Percentiles rank a stretch among this genome's conserved stretches.
phyloP scores from a whole-genome alignment of 2,888 invertebrate species.

The Antheraea assamensis region DNA sequence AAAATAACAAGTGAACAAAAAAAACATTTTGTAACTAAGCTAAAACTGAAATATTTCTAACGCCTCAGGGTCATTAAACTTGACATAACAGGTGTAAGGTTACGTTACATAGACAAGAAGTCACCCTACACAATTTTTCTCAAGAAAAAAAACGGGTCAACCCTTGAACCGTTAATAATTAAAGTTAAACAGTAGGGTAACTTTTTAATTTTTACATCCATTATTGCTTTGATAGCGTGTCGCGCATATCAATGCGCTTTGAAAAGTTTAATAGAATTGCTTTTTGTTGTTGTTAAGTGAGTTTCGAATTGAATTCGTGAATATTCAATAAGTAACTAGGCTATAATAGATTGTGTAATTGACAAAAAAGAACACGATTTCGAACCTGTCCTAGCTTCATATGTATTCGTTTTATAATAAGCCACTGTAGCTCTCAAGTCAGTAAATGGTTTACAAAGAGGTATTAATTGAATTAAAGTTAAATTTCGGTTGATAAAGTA shows the following conservation, averaged over 20 bases:
- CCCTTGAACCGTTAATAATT: slow-evolving; percentile 13
- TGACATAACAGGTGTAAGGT: slow-evolving; percentile 20
- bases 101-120: slow-evolving; percentile 17
- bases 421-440: not conserved
- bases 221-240: slow-evolving; percentile 3
- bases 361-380: not conserved
- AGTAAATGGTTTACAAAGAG: not conserved
- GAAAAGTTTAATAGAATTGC: not conserved
- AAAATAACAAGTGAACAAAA: too few species aligned
- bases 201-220: slow-evolving; percentile 3
- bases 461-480: not conserved
- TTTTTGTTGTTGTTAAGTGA: not conserved
- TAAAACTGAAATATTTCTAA: slow-evolving; percentile 23
- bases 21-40: not conserved
- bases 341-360: not conserved
- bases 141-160: slow-evolving; percentile 14
- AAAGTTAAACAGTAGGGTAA: slow-evolving; percentile 6
- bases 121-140: slow-evolving; percentile 11
- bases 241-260: slow-evolving; percentile 7
- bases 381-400: not conserved
- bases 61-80: slow-evolving; percentile 24
- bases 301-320: slow-evolving; percentile 3
- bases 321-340: not conserved
- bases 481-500: not conserved
- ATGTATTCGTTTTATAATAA: not conserved